Evolutionary conservation across 2,797 vertebrate species (phyloP).

Genomic region (Paedocypris micromegethes): DNA sequence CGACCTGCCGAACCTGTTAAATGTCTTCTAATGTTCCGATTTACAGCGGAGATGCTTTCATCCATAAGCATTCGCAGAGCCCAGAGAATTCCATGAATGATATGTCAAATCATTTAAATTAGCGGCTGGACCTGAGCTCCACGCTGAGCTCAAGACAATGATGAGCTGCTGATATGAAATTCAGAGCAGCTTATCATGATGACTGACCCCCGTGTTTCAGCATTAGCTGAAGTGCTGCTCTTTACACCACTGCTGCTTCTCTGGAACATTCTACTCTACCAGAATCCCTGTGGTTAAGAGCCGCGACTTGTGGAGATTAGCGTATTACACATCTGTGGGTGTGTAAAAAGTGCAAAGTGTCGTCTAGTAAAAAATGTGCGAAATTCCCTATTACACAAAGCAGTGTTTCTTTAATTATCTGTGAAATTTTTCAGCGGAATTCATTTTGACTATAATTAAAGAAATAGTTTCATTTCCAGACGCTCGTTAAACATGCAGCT

Average conservation of each 20-base stretch:
- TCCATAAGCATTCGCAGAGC: not conserved
- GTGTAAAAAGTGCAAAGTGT: not conserved
- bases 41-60: not conserved
- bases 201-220: constrained; percentile 33
- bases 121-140: not conserved
- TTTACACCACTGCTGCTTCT: constrained; percentile 13
- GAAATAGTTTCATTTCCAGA: too few relatives aligned
- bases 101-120: constrained; percentile 5
- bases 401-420: too few relatives aligned
- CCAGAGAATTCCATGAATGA: not conserved
- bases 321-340: not conserved
- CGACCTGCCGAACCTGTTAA: constrained; percentile 5
- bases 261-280: not conserved
- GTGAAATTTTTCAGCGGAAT: too few relatives aligned
- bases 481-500: too few relatives aligned
- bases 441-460: too few relatives aligned
- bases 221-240: constrained; percentile 17
- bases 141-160: constrained; percentile 14
- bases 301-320: constrained; percentile 37
- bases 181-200: constrained; percentile 28
- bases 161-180: constrained; percentile 31
- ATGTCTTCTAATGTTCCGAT: not conserved
- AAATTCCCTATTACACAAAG: too few relatives aligned
- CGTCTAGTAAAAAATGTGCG: too few relatives aligned
- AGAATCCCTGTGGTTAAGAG: constrained; percentile 16